A percentile compares a stretch with the other conserved stretches of the same genome.
Conservation (phyloP, 2,797 vertebrate species). For the Chromis chromis region DNA sequence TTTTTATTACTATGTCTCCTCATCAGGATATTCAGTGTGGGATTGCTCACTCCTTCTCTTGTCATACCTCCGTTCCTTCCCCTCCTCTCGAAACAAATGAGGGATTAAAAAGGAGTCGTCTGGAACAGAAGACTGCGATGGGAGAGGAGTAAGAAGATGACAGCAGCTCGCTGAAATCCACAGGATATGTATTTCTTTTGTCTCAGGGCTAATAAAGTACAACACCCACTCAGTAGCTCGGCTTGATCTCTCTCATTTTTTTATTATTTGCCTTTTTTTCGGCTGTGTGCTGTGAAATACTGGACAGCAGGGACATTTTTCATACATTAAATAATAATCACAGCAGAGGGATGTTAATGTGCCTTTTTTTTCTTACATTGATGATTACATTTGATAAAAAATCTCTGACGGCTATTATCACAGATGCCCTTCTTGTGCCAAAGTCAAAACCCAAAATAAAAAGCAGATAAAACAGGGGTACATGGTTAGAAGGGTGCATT, state of each 20-base stretch:
- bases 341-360: conserved; percentile 20
- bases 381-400: no score
- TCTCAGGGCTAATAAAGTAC: conserved; percentile 58
- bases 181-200: conserved; percentile 66
- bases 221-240: conserved; percentile 60
- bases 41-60: conserved; percentile 36
- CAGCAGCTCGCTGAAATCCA: conserved; percentile 70
- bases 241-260: conserved; percentile 48
- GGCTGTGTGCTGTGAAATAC: conserved; percentile 20
- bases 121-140: conserved; percentile 52
- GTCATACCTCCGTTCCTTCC: conserved; percentile 30
- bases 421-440: conserved; percentile 1
- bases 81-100: conserved; percentile 59
- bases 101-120: conserved; percentile 68
- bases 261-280: conserved; percentile 21
- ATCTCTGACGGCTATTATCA: conserved; percentile 10
- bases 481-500: not conserved
- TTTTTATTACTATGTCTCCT: conserved; percentile 33
- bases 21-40: conserved; percentile 37
- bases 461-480: not conserved
- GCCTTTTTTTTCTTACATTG: not conserved
- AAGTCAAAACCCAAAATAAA: conserved; percentile 7
- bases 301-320: conserved; percentile 40
- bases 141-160: conserved; percentile 61
- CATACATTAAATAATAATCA: conserved; percentile 40